These are phyloP conservation scores for Xiphophorus couchianus DNA, from an alignment of 2,113 vertebrate species.

Conservation along the genomic window DNA sequence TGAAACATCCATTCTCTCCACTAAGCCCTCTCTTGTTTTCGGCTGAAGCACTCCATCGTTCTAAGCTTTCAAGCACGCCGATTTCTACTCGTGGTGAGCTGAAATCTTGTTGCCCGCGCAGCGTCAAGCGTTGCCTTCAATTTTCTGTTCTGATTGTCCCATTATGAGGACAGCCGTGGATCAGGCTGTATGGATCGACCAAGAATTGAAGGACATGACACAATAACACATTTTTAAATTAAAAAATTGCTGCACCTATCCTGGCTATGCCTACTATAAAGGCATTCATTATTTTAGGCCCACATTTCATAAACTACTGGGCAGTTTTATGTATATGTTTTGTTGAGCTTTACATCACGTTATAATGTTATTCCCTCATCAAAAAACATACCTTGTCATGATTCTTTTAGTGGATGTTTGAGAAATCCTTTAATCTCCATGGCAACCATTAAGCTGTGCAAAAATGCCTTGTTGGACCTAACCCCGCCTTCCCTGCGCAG, in stretches of 20 bases:
- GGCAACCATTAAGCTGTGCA: no score
- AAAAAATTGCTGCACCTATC: not conserved
- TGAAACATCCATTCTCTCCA: slow-evolving; percentile 37
- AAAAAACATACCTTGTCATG: no score
- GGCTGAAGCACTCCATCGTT: slow-evolving; percentile 32
- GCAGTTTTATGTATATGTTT: no score
- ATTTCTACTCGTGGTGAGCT: not conserved
- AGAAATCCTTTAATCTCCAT: no score
- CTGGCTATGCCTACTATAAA: no score
- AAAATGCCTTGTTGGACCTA: no score
- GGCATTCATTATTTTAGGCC: no score
- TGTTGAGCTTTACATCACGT: no score
- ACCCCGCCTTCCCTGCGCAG: no score
- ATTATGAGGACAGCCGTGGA: not conserved
- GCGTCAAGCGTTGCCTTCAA: not conserved
- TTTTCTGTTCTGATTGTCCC: not conserved
- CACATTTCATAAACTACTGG: not conserved
- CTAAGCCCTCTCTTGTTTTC: slow-evolving; percentile 12
- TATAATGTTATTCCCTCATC: no score
- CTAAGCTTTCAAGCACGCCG: not conserved
- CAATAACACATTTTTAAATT: no score
- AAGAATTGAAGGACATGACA: not conserved
- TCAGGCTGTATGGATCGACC: not conserved
- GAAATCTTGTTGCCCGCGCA: not conserved
- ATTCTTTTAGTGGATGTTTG: no score